A percentile compares a stretch with the other conserved stretches of the same genome.
Conservation (phyloP, 2,888 invertebrate genomes). For the Spatulosminthurus flaviceps region DNA sequence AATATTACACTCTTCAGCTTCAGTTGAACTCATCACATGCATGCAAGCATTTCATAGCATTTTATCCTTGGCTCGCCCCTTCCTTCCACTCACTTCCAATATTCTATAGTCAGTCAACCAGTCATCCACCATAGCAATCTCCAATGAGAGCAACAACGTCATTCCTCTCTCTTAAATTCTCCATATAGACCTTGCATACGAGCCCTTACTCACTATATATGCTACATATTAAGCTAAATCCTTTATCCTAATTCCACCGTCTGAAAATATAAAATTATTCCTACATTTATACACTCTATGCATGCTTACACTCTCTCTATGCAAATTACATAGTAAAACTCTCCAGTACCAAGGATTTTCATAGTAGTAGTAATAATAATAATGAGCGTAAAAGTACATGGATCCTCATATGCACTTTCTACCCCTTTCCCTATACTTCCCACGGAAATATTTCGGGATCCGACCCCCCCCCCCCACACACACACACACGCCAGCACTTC, state of each 20-base stretch:
- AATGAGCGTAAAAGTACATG: neutral
- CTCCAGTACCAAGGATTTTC: too few relatives aligned
- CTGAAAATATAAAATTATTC: neutral
- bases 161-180: neutral
- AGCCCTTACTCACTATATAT: neutral
- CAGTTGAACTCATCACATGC: slow-evolving; percentile 52
- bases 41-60: slow-evolving; percentile 45
- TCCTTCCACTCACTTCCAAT: slow-evolving; percentile 15
- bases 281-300: too few relatives aligned
- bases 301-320: neutral
- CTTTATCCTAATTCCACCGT: slow-evolving; percentile 16
- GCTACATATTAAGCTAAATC: neutral
- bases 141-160: too few relatives aligned
- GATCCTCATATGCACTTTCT: neutral
- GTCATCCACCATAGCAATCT: too few relatives aligned
- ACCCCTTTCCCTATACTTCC: neutral
- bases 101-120: neutral
- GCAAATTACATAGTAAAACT: neutral
- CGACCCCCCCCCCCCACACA: too few relatives aligned
- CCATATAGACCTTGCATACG: neutral
- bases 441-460: too few relatives aligned
- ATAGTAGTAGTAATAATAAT: slow-evolving; percentile 18
- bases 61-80: slow-evolving; percentile 47
- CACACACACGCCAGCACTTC: too few relatives aligned
- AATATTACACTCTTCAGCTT: slow-evolving; percentile 62